Evolutionary conservation across 2,888 invertebrate species (phyloP), one percentile per base, ranked within the genome.

Genomic region (Euphydryas editha): DNA sequence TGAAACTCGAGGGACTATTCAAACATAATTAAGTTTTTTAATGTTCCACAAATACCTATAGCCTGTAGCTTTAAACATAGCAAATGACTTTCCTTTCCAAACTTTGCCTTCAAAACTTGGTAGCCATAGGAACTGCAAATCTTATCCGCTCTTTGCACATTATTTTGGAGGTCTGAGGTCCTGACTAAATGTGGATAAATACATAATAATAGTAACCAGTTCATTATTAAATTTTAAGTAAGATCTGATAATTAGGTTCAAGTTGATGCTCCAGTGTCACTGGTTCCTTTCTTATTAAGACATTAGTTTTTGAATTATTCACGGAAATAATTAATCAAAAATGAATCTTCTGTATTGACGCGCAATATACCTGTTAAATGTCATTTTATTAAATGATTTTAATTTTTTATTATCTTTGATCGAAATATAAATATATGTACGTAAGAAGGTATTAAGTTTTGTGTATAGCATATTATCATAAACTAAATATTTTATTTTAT

Each of bases 1-100:
- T 15, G 17, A 20, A 20, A 17, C 11, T 49, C 13, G 49, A 49
- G 17, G 17, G 17, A 20, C 13, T 36, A 13, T 3, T 11, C 13
- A 30, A 55, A 55, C 6, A 44, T 5, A 39, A n/a, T n/a, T 44
- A n/a, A 1, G 15, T 44, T 6, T n/a, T 44, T n/a, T 44, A 44
- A 44, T n/a, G n/a, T n/a, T n/a, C 15, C n/a, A 15, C 54, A 7
- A 15, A 1, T 55, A 70, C 70, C 70, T 44, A 68, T 66, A 13
- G 65, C 54, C 30, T 63, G 65, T 15, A 49, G 55, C 42, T 66
- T 68, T 42, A 70, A 46, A 61, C 91, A 91, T 5, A 92, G 76
- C 70, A 79, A 72, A 71, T 90, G 82, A 0, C 63, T 72, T 67
- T 90, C 87, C 2, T 77, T 80, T 1, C 85, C 86, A 61, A 92